Percentiles rank a stretch among this genome's conserved stretches.
Conservation (phyloP, 2,113 vertebrate genomes). For the Columba livia region DNA sequence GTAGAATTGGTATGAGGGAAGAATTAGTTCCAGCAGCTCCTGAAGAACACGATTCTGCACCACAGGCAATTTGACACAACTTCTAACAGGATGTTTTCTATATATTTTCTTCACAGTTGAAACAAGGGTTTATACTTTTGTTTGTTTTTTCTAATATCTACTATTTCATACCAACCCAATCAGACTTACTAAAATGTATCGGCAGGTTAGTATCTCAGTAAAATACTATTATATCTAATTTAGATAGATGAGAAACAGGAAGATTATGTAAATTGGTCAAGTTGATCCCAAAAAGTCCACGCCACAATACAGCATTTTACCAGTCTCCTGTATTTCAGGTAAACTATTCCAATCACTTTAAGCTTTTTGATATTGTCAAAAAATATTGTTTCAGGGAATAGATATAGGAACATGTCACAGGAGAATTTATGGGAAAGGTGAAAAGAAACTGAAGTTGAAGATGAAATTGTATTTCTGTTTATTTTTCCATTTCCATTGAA, state of each 20-base stretch:
- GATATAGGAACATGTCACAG: neutral
- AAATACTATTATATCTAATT: neutral
- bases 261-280: neutral
- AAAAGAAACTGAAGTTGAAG: neutral
- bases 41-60: neutral
- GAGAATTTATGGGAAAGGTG: neutral
- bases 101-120: neutral
- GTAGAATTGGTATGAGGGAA: constrained; percentile 12
- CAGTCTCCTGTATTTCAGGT: neutral
- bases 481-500: neutral
- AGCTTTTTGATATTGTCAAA: neutral
- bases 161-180: neutral
- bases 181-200: neutral
- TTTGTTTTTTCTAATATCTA: neutral
- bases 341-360: neutral
- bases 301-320: neutral
- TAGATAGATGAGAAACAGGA: neutral
- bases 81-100: neutral
- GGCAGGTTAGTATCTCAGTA: neutral
- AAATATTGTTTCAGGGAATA: neutral
- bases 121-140: neutral
- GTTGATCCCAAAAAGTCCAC: neutral
- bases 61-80: neutral
- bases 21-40: constrained; percentile 50
- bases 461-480: neutral